Evolutionary conservation across 2,113 vertebrate species (phyloP).

Genomic region (Urocitellus parryii): DNA sequence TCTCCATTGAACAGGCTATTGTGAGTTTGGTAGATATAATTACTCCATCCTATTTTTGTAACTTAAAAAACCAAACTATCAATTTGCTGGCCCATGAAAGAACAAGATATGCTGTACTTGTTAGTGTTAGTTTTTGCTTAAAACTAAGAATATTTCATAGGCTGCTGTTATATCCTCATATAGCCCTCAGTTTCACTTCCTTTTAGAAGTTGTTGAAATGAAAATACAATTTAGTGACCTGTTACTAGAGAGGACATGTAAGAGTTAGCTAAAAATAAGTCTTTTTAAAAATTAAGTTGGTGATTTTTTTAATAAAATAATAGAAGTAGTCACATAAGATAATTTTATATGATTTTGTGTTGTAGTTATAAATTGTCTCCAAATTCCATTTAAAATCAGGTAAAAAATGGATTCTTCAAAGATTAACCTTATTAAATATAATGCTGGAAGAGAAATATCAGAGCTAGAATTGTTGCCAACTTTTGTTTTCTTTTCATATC

Average conservation of each 20-base stretch:
- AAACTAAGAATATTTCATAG: slow-evolving; percentile 54
- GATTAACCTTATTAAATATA: slow-evolving; percentile 64
- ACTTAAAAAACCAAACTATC: slow-evolving; percentile 76
- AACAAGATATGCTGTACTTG: slow-evolving; percentile 65
- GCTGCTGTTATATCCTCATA: slow-evolving; percentile 38
- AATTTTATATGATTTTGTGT: not conserved
- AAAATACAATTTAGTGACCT: slow-evolving; percentile 54
- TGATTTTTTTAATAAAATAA: not conserved
- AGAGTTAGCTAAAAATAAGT: slow-evolving; percentile 43
- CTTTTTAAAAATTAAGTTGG: not conserved
- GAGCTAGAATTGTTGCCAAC: slow-evolving; percentile 61
- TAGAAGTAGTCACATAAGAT: not conserved
- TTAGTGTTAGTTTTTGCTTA: slow-evolving; percentile 71
- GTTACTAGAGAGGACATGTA: slow-evolving; percentile 27
- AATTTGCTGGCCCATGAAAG: slow-evolving; percentile 72
- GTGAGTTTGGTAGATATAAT: slow-evolving; percentile 79
- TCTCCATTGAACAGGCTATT: slow-evolving; percentile 71
- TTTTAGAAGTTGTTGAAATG: slow-evolving; percentile 53
- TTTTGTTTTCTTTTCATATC: slow-evolving; percentile 77
- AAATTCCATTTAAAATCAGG: slow-evolving; percentile 41
- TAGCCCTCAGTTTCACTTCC: slow-evolving; percentile 67
- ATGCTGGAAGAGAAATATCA: slow-evolving; percentile 62
- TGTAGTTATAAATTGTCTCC: slow-evolving; percentile 27
- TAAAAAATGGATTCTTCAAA: slow-evolving; percentile 70
- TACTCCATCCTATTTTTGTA: slow-evolving; percentile 79